Base-by-base conservation (phyloP, 2,888 invertebrate species). In the Hyposoter didymator region DNA sequence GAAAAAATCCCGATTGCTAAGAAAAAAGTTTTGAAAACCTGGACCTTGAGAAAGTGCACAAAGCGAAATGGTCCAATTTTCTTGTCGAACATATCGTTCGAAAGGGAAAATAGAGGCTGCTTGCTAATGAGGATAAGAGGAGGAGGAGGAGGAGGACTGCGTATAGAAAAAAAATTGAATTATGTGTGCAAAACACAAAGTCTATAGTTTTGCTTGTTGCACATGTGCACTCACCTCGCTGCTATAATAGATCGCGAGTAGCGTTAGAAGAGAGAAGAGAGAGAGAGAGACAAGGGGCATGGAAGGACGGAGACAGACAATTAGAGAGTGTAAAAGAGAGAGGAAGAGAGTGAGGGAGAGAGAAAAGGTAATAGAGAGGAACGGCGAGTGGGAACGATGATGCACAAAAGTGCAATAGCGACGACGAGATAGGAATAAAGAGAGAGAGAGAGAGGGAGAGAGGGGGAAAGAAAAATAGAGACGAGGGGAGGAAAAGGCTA, bases 401-500 rank as follows among this genome's bases (percentile, higher is more conserved):
- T 81, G 79, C 74, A 85, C 75, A 78, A 76, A 52, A 39, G 66
- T 39, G 66, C 39, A 52, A 47, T 4, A 43, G 79, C 47, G 52
- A 55, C 19, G 5, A 59, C 28, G 64, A 73, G 55, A 80, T 52
- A 72, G 70, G 64, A 19, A 52, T 52, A 52, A 7, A 32, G 39
- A 55, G 74, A 43, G 70, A 47, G 72, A 19, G 78, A 76, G 73
- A 72, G n/a, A n/a, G n/a, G n/a, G n/a, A n/a, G n/a, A n/a, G n/a
- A n/a, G n/a, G n/a, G n/a, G 49, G 52, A 62, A 52, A 64, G 75
- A 43, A 70, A 80, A 75, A 83, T 88, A 64, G 88, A 81, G 86
- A 91, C 92, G 90, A 64, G 88, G 85, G 86, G 91, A 92, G 90
- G 90, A 92, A 55, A 92, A 93, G 92, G 93, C 92, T 92, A 90